These are phyloP conservation scores for Octonoba sinensis DNA, from an alignment of 2,888 invertebrate species.

Conservation along the genomic window DNA sequence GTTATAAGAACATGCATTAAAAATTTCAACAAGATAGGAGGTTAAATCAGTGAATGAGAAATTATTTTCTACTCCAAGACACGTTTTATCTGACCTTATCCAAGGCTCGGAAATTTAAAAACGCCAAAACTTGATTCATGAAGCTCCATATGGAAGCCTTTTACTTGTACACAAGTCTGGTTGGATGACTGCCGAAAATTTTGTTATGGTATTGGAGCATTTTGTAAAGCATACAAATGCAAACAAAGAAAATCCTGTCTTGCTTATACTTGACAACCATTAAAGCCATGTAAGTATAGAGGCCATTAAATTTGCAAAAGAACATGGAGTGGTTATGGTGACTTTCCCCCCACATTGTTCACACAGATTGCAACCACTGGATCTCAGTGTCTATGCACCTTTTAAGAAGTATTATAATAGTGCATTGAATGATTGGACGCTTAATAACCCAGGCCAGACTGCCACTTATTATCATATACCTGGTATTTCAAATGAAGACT, in stretches of 20 bases:
- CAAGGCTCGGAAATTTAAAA: too few species aligned
- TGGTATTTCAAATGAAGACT: neutral
- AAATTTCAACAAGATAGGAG: too few species aligned
- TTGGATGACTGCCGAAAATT: slow-evolving; percentile 68
- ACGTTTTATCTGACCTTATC: too few species aligned
- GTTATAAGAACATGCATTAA: too few species aligned
- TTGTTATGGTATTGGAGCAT: slow-evolving; percentile 26
- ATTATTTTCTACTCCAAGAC: too few species aligned
- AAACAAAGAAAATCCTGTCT: slow-evolving; percentile 64
- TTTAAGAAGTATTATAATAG: slow-evolving; percentile 5
- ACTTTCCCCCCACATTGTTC: too few species aligned
- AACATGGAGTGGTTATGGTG: slow-evolving; percentile 70
- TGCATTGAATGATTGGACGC: slow-evolving; percentile 8
- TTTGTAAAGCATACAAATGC: neutral
- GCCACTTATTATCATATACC: slow-evolving; percentile 9
- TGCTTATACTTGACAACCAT: slow-evolving; percentile 69
- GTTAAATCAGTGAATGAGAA: too few species aligned
- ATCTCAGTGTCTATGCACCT: neutral
- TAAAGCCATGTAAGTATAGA: slow-evolving; percentile 45
- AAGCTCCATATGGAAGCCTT: neutral
- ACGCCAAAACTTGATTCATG: neutral
- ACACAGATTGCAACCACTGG: slow-evolving; percentile 71
- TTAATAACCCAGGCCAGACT: slow-evolving; percentile 5
- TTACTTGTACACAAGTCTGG: slow-evolving; percentile 61
- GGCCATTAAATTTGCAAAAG: slow-evolving; percentile 68